Base-by-base conservation (phyloP, 2,797 vertebrate species). In the Acridotheres tristis region DNA sequence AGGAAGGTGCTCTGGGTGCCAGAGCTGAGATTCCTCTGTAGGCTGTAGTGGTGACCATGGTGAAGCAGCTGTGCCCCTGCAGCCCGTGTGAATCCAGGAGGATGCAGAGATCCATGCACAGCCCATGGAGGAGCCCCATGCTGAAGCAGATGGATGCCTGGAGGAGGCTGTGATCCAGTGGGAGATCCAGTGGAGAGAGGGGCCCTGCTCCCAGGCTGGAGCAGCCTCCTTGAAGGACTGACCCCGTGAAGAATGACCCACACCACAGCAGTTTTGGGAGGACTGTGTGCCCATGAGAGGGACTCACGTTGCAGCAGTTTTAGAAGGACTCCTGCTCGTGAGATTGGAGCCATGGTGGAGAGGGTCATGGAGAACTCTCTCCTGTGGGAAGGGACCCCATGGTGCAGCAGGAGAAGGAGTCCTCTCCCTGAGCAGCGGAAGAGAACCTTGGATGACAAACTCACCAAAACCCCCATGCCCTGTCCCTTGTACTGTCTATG, bases 371-470 rank as follows among this genome's bases (percentile, higher is more conserved):
- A 73, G 50, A 73, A 34, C 42, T 55, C 50, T 65, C 34, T 73
- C 80, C 80, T 23, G 34, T 73, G 51, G 34, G 58, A 22, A 38
- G 29, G 13, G 8, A 32, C 19, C 42, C 58, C 19, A 4, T 4
- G 23, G 16, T 62, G 40, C 22, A 27, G 23, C n/a, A 72, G 48
- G n/a, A 34, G 19, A 63, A 55, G 16, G 13, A 13, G 5, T 63
- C 29, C 4, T 48, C 34, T 73, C 10, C 50, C 50, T 55, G 59
- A 73, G 50, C 42, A 73, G 58, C 0, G 3, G 42, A 55, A 63
- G 34, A 48, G 48, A 55, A n/a, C 10, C 42, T 55, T 0, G 0
- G 23, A 13, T 55, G 50, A 65, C 0, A 5, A 57, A 34, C 20
- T 34, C 30, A 65, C 34, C 59, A 30, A 29, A 55, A 25, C 4